These are phyloP conservation scores for Psittacula echo DNA, from an alignment of 2,797 vertebrate genomes.

Conservation along the genomic window DNA sequence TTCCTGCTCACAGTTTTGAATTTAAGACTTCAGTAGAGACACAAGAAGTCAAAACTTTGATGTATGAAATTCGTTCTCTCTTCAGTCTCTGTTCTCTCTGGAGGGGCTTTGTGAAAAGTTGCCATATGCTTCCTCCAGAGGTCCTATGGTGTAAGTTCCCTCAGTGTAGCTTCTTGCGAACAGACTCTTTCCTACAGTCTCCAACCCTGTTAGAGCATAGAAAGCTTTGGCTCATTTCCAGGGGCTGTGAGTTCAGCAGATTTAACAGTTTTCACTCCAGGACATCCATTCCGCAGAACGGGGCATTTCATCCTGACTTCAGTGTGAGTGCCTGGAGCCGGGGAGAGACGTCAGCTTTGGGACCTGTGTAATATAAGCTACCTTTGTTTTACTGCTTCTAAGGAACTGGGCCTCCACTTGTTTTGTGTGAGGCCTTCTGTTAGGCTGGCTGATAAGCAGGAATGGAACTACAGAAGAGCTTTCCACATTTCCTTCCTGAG, in stretches of 20 bases:
- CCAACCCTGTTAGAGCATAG: neutral
- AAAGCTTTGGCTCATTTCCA: constrained; percentile 27
- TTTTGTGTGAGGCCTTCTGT: neutral
- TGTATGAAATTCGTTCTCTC: neutral
- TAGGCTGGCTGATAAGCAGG: neutral
- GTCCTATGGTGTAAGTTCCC: neutral
- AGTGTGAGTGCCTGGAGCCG: neutral
- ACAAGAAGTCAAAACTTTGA: neutral
- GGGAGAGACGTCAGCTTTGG: neutral
- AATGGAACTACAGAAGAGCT: neutral
- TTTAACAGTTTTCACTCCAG: neutral
- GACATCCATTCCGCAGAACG: neutral
- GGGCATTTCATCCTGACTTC: constrained; percentile 35
- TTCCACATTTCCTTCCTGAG: neutral
- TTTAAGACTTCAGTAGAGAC: constrained; percentile 10
- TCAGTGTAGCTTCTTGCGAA: constrained; percentile 19
- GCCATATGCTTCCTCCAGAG: neutral
- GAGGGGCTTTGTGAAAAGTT: constrained; percentile 2
- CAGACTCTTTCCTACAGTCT: constrained; percentile 16
- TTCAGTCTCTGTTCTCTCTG: neutral
- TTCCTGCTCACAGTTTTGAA: neutral
- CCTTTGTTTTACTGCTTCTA: neutral
- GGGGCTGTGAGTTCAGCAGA: constrained; percentile 40
- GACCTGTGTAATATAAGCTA: neutral
- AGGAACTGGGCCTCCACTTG: neutral